These are phyloP conservation scores for Glareola pratincola DNA, from an alignment of 2,113 vertebrate species.

Conservation along the genomic window DNA sequence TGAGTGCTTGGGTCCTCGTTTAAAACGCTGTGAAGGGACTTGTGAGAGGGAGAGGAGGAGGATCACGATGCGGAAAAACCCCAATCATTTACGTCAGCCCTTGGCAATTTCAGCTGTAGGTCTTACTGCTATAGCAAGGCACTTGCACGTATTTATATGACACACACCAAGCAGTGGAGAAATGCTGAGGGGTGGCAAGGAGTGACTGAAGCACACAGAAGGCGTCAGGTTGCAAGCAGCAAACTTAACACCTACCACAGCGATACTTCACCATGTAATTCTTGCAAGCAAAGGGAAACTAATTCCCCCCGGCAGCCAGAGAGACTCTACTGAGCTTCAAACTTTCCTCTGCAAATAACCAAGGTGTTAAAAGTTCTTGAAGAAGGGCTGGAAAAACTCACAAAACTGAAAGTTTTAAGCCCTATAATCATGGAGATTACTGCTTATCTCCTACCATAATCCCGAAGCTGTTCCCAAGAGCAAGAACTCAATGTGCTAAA, in stretches of 20 bases:
- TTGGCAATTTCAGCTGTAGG: not conserved
- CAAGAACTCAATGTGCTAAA: not conserved
- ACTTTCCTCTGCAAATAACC: not conserved
- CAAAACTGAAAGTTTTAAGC: not conserved
- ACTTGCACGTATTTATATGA: accelerated
- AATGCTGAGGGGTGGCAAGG: not conserved
- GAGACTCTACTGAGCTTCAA: not conserved
- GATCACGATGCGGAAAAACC: not conserved
- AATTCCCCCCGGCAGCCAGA: not conserved
- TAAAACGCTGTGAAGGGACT: not conserved
- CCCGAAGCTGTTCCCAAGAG: not conserved
- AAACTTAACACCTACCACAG: not conserved
- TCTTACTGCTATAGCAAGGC: not conserved
- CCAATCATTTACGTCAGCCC: not conserved
- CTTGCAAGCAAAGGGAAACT: not conserved
- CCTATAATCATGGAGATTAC: not conserved
- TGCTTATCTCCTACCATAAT: not conserved
- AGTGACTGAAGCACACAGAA: not conserved
- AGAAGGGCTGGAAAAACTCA: not conserved
- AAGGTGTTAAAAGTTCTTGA: not conserved
- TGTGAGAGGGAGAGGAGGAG: not conserved
- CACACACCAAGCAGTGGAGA: not conserved
- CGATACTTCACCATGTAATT: not conserved
- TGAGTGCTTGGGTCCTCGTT: not conserved
- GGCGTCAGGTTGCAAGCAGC: not conserved